These are phyloP conservation scores for Henricia sp. DNA, from an alignment of 53 echinoderm and acorn worm species.

Conservation along the genomic window DNA sequence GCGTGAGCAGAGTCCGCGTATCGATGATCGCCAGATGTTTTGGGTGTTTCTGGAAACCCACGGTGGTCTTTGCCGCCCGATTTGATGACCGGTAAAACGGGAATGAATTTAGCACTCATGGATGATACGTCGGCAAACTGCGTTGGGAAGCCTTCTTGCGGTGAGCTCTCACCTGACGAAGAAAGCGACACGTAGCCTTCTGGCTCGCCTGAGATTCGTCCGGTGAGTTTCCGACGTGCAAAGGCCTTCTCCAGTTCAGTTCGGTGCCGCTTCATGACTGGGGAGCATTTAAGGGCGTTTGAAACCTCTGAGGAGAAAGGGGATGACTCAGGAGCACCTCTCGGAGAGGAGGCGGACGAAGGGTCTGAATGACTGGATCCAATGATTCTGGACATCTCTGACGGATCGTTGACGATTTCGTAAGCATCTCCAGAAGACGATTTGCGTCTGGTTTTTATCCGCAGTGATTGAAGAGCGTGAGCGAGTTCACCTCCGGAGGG, in stretches of 20 bases:
- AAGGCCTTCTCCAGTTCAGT: constrained; percentile 82
- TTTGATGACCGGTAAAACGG: constrained; percentile 41
- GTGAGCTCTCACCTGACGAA: constrained; percentile 51
- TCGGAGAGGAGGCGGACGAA: not conserved
- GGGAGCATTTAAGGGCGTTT: constrained; percentile 51
- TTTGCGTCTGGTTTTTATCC: constrained; percentile 75
- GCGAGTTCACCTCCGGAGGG: constrained; percentile 31
- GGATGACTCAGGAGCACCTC: constrained; percentile 14
- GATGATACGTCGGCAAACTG: constrained; percentile 31
- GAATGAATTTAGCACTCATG: constrained; percentile 13
- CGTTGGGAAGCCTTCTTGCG: constrained; percentile 7
- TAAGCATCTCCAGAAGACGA: constrained; percentile 74
- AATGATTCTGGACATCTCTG: constrained; percentile 17
- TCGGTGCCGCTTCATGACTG: constrained; percentile 69
- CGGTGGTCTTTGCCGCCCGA: constrained; percentile 17
- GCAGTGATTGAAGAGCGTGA: constrained; percentile 76
- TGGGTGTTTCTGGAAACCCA: constrained; percentile 8
- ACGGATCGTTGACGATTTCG: constrained; percentile 65
- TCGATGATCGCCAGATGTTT: constrained; percentile 34
- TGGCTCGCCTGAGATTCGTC: constrained; percentile 46
- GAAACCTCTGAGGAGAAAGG: constrained; percentile 36
- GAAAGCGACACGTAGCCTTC: constrained; percentile 30
- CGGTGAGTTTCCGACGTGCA: constrained; percentile 70
- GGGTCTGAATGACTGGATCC: constrained; percentile 1
- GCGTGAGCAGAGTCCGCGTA: not conserved